Evolutionary conservation across 2,113 vertebrate genomes (phyloP).

Genomic region (Antechinus flavipes): DNA sequence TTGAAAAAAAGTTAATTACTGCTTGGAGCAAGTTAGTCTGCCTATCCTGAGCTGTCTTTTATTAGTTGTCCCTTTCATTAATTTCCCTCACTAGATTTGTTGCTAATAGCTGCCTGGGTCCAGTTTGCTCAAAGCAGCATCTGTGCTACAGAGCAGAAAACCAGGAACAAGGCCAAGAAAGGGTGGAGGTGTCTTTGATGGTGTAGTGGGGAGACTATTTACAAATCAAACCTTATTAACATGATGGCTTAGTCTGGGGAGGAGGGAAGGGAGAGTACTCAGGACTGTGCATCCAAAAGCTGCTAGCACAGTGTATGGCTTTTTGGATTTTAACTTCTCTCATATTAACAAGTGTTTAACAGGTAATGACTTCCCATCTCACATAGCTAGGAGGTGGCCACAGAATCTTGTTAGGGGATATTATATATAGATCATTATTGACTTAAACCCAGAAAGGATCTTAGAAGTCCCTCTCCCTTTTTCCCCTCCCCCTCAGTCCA

Average conservation of each 20-base stretch:
- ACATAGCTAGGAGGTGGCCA: not conserved
- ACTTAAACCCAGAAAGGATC: not conserved
- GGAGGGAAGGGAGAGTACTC: constrained; percentile 5
- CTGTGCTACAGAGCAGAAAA: constrained; percentile 88
- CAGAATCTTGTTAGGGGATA: not conserved
- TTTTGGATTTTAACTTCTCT: constrained; percentile 32
- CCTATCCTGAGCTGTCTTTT: constrained; percentile 88
- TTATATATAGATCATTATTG: too few relatives aligned
- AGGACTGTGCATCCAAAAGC: constrained; percentile 34
- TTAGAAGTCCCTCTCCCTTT: not conserved
- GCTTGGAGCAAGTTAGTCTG: constrained; percentile 87
- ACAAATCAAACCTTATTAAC: constrained; percentile 88
- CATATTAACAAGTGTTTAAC: not conserved
- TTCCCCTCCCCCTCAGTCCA: not conserved
- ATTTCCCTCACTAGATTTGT: constrained; percentile 89
- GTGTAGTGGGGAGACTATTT: constrained; percentile 78
- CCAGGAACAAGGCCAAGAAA: constrained; percentile 84
- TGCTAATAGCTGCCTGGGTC: constrained; percentile 87
- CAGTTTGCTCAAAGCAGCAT: constrained; percentile 88
- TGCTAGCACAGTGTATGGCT: not conserved
- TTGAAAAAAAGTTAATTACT: constrained; percentile 89
- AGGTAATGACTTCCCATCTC: not conserved
- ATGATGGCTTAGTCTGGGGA: constrained; percentile 79
- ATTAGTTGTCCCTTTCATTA: constrained; percentile 89
- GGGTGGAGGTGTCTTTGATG: constrained; percentile 43